Evolutionary conservation across 2,888 invertebrate species (phyloP).

Genomic region (Rhagonycha lutea): DNA sequence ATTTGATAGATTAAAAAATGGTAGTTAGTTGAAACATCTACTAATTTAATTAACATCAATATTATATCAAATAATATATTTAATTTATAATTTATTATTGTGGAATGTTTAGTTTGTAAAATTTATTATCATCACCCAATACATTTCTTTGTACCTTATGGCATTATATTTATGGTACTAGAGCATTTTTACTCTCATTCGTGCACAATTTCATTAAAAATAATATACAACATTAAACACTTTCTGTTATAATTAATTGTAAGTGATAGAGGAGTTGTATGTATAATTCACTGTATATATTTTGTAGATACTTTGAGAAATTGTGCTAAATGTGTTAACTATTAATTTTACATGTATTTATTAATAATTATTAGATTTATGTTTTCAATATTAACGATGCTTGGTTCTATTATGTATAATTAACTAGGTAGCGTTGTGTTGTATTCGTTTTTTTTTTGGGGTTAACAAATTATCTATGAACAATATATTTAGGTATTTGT

Average conservation of each 20-base stretch:
- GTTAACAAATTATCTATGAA: neutral
- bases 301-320: conserved; percentile 1
- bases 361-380: neutral
- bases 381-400: neutral
- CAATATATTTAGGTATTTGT: conserved; percentile 1
- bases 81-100: neutral
- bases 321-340: neutral
- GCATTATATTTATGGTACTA: neutral
- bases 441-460: neutral
- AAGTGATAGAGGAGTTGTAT: neutral
- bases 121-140: neutral
- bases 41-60: neutral
- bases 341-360: neutral
- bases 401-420: neutral
- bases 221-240: neutral
- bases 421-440: neutral
- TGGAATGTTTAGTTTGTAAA: neutral
- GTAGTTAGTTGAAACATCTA: neutral
- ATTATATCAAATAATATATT: neutral
- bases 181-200: neutral
- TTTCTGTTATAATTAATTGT: neutral
- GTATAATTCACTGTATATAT: neutral
- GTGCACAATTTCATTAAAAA: neutral
- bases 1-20: neutral
- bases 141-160: neutral